phyloP scores from a whole-genome alignment of 2,888 invertebrate genomes.

The Acleris holmiana region DNA sequence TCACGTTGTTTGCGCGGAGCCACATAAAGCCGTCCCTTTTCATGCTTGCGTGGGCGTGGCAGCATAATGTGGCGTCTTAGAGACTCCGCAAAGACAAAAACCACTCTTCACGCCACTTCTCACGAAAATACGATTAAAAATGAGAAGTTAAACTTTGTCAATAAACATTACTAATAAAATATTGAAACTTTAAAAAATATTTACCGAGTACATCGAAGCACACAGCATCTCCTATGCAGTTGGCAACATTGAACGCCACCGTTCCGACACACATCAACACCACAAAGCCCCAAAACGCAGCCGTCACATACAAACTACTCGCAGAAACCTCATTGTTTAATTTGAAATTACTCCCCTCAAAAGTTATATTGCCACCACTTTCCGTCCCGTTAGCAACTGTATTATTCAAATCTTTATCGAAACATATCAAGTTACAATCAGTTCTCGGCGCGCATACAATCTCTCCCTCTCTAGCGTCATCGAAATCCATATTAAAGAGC shows the following conservation, averaged over 20 bases:
- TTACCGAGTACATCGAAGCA: slow-evolving; percentile 93
- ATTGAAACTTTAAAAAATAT: too few species aligned
- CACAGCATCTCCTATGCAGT: slow-evolving; percentile 95
- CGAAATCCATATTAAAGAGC: slow-evolving; percentile 62
- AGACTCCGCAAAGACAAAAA: too few species aligned
- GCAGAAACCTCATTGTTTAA: slow-evolving; percentile 14
- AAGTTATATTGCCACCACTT: slow-evolving; percentile 41
- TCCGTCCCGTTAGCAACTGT: slow-evolving; percentile 43
- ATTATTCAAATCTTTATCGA: slow-evolving; percentile 52
- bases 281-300: slow-evolving; percentile 90
- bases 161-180: too few species aligned
- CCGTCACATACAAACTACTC: slow-evolving; percentile 82
- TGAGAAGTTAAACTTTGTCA: too few species aligned
- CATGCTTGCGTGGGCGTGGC: too few species aligned
- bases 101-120: too few species aligned
- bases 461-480: slow-evolving; percentile 55
- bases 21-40: too few species aligned
- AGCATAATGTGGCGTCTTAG: too few species aligned
- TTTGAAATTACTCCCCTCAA: slow-evolving; percentile 28
- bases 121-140: too few species aligned
- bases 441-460: slow-evolving; percentile 59
- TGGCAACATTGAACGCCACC: slow-evolving; percentile 92
- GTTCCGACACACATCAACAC: slow-evolving; percentile 89
- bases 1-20: too few species aligned
- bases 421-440: slow-evolving; percentile 67